Base-by-base conservation (phyloP, 2,797 vertebrate species). In the Erethizon dorsatum region DNA sequence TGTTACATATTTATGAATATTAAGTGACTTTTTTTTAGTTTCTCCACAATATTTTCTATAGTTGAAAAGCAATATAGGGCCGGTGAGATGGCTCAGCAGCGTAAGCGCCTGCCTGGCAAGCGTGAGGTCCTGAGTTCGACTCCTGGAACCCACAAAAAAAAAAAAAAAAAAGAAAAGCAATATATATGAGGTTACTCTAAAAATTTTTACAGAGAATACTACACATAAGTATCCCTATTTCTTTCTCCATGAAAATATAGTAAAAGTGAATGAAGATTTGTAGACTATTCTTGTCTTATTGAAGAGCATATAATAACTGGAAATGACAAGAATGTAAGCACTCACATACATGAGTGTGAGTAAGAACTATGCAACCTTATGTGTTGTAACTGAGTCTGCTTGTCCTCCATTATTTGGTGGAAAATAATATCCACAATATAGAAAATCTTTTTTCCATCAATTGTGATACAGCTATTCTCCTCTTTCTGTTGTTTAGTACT, bases 341-440 rank as follows among this genome's bases (percentile, higher is more conserved):
- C 17, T 11, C 6, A 6, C 12, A 59, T 7, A 78, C 15, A 45
- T 1, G 1, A 17, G 33, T 47, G 10, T 47, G 6, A 47, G 9
- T 13, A 63, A 56, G 6, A 87, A 17, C 8, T 6, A 3, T 41
- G 18, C 6, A 22, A 17, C 4, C 69, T 28, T 47, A 22, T 20
- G 4, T 54, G 63, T 52, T 94, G 59, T 77, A 93, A 63, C 57
- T 31, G 1, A 96, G 96, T 96, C 84, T 97, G 90, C 14, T 88
- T 95, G 0, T 0, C n/a, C 50, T 73, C 15, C 71, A 75, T 95
- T 59, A 13, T 84, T 50, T 79, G 79, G 77, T 3, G 0, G 18
- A 12, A 96, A 75, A 47, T 0, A 14, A 82, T 93, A 97, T 56
- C 80, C 63, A 97, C 54, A 80, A 65, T 78, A 90, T 41, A 80